Base-by-base conservation (phyloP, 2,888 invertebrate species). In the Thyatira batis region DNA sequence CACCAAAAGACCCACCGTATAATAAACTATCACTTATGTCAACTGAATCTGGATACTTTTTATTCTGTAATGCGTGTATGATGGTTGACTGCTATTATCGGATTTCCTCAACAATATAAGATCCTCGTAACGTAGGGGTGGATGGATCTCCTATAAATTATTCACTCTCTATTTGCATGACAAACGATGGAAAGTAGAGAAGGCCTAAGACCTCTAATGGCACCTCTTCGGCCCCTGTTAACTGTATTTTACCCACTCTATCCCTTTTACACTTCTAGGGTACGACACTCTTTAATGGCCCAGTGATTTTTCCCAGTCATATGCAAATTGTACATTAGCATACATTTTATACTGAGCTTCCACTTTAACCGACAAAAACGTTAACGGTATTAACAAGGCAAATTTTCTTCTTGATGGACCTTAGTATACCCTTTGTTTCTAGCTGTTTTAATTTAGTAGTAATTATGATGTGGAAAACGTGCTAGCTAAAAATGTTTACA, bases 81-180 rank as follows among this genome's bases (percentile, higher is more conserved):
- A 13, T 45, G 60, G 62, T 61, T 57, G 60, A 51, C 58, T 61
- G 61, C 67, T 77, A 76, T 78, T 73, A 78, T 76, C 71, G 71
- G 78, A 76, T 76, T 79, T 80, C 69, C 76, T 66, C 75, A 71
- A 82, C 84, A 82, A 81, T 82, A 75, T 74, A 69, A 39, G 71
- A 75, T 73, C 73, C 69, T 78, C 73, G 73, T 83, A 81, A 82
- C 78, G 80, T 79, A 72, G 76, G 63, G 74, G 78, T 27, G 82
- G 84, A 84, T 82, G 83, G 83, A 82, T 85, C 80, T 80, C 77
- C 79, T 73, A 85, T 89, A 87, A 89, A 88, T 88, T 88, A 89
- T 90, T 89, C 89, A 87, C 80, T 85, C 79, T 80, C 80, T 86
- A 88, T 89, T 90, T 89, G 85, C 89, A 88, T 89, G 87, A 88